phyloP scores from a whole-genome alignment of 2,888 invertebrate genomes.

The Pimpla rufipes region DNA sequence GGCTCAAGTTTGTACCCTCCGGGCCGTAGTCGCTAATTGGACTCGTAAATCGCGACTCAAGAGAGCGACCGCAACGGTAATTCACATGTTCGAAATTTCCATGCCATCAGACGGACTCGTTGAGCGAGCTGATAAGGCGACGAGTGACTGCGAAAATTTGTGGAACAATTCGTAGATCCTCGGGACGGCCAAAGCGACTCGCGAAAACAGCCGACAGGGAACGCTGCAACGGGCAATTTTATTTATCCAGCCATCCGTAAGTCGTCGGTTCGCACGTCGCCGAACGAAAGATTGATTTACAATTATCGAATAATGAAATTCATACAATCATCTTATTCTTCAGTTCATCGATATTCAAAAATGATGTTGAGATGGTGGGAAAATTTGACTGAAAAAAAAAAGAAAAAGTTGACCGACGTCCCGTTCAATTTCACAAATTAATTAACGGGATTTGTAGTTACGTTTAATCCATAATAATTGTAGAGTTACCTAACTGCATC shows the following conservation, averaged over 20 bases:
- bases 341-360: too few species aligned
- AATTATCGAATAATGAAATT: not conserved
- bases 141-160: constrained; percentile 36
- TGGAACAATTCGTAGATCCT: constrained; percentile 47
- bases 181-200: not conserved
- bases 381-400: not conserved
- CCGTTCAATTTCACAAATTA: not conserved
- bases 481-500: constrained; percentile 7
- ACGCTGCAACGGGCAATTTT: constrained; percentile 7
- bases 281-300: not conserved
- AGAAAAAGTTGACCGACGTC: not conserved
- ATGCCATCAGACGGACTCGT: constrained; percentile 58
- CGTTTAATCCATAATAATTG: not conserved
- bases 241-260: constrained; percentile 14
- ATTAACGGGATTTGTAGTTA: not conserved
- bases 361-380: not conserved
- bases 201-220: constrained; percentile 8
- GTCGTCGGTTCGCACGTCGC: not conserved
- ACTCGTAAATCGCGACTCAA: constrained; percentile 51
- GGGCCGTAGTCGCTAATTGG: constrained; percentile 51
- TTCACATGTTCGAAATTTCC: constrained; percentile 67
- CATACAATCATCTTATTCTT: not conserved
- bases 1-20: constrained; percentile 19
- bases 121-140: constrained; percentile 40
- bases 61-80: constrained; percentile 27